phyloP scores from a whole-genome alignment of 1,140 invertebrate genomes.

The Anastrepha ludens region DNA sequence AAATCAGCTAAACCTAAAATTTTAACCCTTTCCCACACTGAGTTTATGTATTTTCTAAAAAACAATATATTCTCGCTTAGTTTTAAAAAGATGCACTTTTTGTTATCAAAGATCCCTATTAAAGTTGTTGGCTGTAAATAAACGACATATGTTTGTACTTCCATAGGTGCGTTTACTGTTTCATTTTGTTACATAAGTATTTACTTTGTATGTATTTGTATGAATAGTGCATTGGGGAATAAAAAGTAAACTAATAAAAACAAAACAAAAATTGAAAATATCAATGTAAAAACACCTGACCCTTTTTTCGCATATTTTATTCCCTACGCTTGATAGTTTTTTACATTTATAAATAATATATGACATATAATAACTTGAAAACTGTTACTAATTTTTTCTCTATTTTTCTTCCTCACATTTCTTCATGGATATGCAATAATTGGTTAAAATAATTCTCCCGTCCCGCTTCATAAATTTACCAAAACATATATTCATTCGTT shows the following conservation, averaged over 20 bases:
- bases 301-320: constrained; percentile 1
- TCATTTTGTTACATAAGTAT: neutral
- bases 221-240: neutral
- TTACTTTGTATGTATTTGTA: neutral
- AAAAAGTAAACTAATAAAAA: neutral
- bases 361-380: neutral
- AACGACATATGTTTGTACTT: no score
- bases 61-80: neutral
- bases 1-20: neutral
- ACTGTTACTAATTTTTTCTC: neutral
- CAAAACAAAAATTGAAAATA: neutral
- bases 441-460: neutral
- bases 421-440: constrained; percentile 24
- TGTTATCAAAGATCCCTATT: neutral
- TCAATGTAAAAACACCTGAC: neutral
- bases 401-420: constrained; percentile 5
- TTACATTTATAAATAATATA: neutral
- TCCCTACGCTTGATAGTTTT: constrained; percentile 15
- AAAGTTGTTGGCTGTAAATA: no score
- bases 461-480: neutral
- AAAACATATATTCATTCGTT: neutral
- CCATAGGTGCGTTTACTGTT: constrained; percentile 3
- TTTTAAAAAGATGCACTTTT: neutral
- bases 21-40: neutral
- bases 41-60: constrained; percentile 9